Percentiles rank a stretch among this genome's conserved stretches.
phyloP scores from a whole-genome alignment of 2,797 vertebrate species.

The Nannoperca obscura region DNA sequence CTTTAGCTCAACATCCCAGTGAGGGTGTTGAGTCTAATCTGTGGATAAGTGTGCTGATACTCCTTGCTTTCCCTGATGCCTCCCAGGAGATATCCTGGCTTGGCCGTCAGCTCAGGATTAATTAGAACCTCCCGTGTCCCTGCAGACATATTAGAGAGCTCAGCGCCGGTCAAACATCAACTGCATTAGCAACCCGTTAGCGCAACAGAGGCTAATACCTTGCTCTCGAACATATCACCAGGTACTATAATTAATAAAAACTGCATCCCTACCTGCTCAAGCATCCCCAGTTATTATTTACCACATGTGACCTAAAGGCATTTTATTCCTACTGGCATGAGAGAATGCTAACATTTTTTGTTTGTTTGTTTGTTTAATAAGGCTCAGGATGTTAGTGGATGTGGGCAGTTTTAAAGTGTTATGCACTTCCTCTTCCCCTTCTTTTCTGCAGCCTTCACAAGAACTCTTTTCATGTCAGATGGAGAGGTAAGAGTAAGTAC shows the following conservation, averaged over 20 bases:
- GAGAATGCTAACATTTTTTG: neutral
- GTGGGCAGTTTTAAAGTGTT: slow-evolving; percentile 20
- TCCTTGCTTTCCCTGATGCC: slow-evolving; percentile 70
- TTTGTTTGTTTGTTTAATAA: slow-evolving; percentile 22
- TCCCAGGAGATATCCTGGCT: slow-evolving; percentile 77
- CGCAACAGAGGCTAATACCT: slow-evolving; percentile 75
- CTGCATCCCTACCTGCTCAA: slow-evolving; percentile 50
- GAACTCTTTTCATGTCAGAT: slow-evolving; percentile 1
- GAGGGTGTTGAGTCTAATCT: slow-evolving; percentile 79
- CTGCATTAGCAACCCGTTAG: slow-evolving; percentile 80
- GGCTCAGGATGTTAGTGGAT: slow-evolving; percentile 10
- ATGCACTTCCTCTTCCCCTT: neutral
- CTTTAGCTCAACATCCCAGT: slow-evolving; percentile 64
- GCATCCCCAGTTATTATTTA: slow-evolving; percentile 62
- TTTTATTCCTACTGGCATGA: slow-evolving; percentile 47
- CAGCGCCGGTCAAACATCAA: slow-evolving; percentile 84
- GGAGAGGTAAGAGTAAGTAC: neutral
- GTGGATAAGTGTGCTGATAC: slow-evolving; percentile 80
- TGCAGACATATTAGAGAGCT: slow-evolving; percentile 85
- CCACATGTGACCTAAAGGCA: slow-evolving; percentile 59
- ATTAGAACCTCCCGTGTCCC: slow-evolving; percentile 84
- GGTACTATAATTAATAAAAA: slow-evolving; percentile 76
- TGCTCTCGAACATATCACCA: slow-evolving; percentile 73
- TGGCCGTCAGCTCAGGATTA: slow-evolving; percentile 85
- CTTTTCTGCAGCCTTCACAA: slow-evolving; percentile 5